Conservation (phyloP, 2,888 invertebrate species). For the Parthenolecanium corni region DNA sequence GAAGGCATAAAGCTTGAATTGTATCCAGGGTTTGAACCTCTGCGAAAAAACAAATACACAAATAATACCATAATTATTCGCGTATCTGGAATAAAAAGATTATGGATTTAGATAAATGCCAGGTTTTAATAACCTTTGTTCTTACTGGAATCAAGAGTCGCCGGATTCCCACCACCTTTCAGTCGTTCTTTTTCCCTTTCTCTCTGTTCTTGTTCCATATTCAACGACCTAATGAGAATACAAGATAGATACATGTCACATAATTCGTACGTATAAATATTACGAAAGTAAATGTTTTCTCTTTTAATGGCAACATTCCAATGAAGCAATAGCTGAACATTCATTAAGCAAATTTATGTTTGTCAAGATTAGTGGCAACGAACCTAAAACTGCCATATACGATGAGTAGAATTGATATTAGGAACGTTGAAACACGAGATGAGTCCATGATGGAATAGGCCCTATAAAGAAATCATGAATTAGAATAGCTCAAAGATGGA, state of each 20-base stretch:
- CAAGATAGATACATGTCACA: not conserved
- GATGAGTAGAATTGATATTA: slow-evolving; percentile 92
- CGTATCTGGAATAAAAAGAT: not conserved
- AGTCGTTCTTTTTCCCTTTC: slow-evolving; percentile 65
- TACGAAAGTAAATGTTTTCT: not conserved
- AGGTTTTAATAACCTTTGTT: slow-evolving; percentile 16
- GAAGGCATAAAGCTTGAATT: slow-evolving; percentile 93
- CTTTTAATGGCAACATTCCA: not conserved
- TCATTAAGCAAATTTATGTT: too few species aligned
- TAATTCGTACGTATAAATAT: not conserved
- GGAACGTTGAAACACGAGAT: slow-evolving; percentile 88
- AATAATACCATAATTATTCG: not conserved
- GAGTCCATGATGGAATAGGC: slow-evolving; percentile 96
- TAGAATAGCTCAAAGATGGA: slow-evolving; percentile 13
- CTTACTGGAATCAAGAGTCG: slow-evolving; percentile 18
- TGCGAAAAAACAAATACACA: slow-evolving; percentile 38
- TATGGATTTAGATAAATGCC: not conserved
- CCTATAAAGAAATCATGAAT: slow-evolving; percentile 42
- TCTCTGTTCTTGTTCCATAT: slow-evolving; percentile 89
- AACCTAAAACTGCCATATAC: slow-evolving; percentile 88
- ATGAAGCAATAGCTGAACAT: not conserved
- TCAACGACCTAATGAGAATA: slow-evolving; percentile 57
- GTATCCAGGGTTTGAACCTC: slow-evolving; percentile 89
- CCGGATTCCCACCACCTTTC: slow-evolving; percentile 42
- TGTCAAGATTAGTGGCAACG: too few species aligned